Base-by-base conservation (phyloP, 1,140 invertebrate genomes). In the Drosophila nigromelanica region DNA sequence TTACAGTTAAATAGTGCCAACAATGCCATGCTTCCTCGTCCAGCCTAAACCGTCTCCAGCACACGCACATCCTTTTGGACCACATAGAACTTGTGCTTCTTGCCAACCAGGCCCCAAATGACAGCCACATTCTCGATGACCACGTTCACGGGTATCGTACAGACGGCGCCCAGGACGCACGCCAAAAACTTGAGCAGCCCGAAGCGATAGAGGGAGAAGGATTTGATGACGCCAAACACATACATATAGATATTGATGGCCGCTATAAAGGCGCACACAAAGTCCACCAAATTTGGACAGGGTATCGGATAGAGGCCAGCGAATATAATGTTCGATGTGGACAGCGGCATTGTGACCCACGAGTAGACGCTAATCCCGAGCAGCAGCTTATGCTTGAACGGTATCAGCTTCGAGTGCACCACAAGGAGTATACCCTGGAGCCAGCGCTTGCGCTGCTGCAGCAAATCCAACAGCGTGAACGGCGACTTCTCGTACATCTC, bases 401-500 rank as follows among this genome's bases (percentile, higher is more conserved):
- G 97, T 91, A 99, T 97, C 61, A 94, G 93, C 86, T 95, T 95
- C 48, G 97, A 98, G 92, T 98, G 97, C 12, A 99, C 97, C 1
- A 99, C 98, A 63, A 99, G 94, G 21, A 97, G 94, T 74, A 99
- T 99, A 80, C 98, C 98, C 93, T 98, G 97, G 50, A 99, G 94
- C 98, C 98, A 99, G 33, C 98, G 94, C 92, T 99, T 99, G 59
- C 98, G 94, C 92, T 99, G 98, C 91, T 98, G 97, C 42, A 99
- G 94, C 90, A 99, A 98, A 92, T 99, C 98, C 94, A 96, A 96
- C 1, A 98, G 92, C 1, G 97, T 98, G 89, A 99, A 99, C 6
- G 98, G 98, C 14, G 97, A 98, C 90, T 99, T 98, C 91, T 99
- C 98, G 95, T 97, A 98, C 98, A 99, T 99, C 93, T 99, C 98